These are phyloP conservation scores for Polydrusus pterygomalis DNA, from an alignment of 2,888 invertebrate genomes.

Conservation along the genomic window DNA sequence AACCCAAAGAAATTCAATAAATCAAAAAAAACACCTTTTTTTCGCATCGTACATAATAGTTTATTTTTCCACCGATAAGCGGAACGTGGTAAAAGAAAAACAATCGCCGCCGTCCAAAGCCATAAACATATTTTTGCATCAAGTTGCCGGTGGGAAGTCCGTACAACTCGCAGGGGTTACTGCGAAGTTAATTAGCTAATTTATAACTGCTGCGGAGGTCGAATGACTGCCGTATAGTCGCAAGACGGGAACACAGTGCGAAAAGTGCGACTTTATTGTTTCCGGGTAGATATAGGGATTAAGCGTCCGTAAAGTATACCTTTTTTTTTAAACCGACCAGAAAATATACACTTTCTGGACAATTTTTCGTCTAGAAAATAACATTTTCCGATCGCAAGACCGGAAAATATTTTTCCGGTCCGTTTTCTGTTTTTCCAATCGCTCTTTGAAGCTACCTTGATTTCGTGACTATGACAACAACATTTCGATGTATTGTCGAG, in stretches of 20 bases:
- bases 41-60: not conserved
- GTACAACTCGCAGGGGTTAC: slow-evolving; percentile 28
- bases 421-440: no score
- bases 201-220: slow-evolving; percentile 25
- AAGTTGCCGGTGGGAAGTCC: slow-evolving; percentile 34
- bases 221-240: not conserved
- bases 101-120: slow-evolving; percentile 13
- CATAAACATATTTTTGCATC: slow-evolving; percentile 38
- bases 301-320: no score
- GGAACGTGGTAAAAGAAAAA: slow-evolving; percentile 19
- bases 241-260: slow-evolving; percentile 1
- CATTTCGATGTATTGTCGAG: no score
- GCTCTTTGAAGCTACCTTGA: no score
- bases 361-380: no score
- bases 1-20: no score
- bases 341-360: no score
- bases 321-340: no score
- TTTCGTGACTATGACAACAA: no score
- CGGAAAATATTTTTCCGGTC: no score
- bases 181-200: slow-evolving; percentile 38
- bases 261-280: slow-evolving; percentile 7
- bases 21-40: no score
- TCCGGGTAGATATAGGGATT: not conserved
- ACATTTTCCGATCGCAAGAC: no score
- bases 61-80: not conserved